Evolutionary conservation across 1,140 invertebrate species (phyloP).

Genomic region (Procambarus clarkii): DNA sequence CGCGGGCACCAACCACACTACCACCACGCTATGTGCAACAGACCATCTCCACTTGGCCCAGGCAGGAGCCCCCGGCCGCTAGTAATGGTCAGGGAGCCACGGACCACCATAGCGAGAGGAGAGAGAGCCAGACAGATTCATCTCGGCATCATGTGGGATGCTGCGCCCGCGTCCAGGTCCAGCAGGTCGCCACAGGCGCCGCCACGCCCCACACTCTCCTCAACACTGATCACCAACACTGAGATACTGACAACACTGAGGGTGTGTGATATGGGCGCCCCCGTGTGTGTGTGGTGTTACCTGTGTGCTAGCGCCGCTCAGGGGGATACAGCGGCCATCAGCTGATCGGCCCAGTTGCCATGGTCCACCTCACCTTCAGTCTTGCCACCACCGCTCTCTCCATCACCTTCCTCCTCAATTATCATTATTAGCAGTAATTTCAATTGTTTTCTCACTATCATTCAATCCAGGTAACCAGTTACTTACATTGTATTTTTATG

Average conservation of each 20-base stretch:
- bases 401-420: neutral
- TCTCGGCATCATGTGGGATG: conserved; percentile 8
- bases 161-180: neutral
- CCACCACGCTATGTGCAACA: too few relatives aligned
- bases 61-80: too few relatives aligned
- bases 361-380: conserved; percentile 32
- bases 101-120: neutral
- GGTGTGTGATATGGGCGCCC: neutral
- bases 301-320: conserved; percentile 12
- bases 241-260: neutral
- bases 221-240: neutral
- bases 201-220: neutral
- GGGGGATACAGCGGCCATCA: conserved; percentile 34
- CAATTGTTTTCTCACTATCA: neutral
- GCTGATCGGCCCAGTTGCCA: conserved; percentile 57
- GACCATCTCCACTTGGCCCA: too few relatives aligned
- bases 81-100: neutral
- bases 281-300: neutral
- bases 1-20: too few relatives aligned
- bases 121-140: neutral
- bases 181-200: neutral
- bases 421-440: neutral
- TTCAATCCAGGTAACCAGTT: too few relatives aligned
- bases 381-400: conserved; percentile 27
- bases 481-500: too few relatives aligned